Evolutionary conservation across 2,888 invertebrate species (phyloP), one percentile per base, ranked within the genome.

Genomic region (Andricus curvator): DNA sequence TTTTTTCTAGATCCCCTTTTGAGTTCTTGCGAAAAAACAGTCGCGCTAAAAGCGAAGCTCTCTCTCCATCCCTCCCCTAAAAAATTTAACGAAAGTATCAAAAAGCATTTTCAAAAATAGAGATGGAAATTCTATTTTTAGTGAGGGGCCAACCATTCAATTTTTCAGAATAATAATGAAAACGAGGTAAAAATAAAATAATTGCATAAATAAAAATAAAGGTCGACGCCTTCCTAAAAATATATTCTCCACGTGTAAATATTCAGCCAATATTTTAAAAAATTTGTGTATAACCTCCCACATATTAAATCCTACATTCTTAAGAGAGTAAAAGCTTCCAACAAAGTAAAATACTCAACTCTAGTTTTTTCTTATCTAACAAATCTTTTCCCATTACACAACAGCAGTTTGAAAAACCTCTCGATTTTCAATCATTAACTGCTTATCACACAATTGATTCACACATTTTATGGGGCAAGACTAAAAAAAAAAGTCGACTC

Each of bases 381-480:
- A 56, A 48, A 51, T 70, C 5, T 20, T 70, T 48, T 25, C 17
- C 29, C 29, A 70, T 51, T 70, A 70, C 25, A 70, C 33, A 70
- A 33, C 17, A 29, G 51, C 70, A 51, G 70, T 48, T 70, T 22
- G 9, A 17, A 51, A 70, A 70, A 70, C 29, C 44, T 70, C 29
- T n/a, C 29, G 51, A 70, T 25, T 70, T 70, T 70, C 17, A 4
- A 48, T 70, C 17, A 25, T 29, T 4, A 25, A 62, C 70, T 25
- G 51, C 48, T 70, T 17, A 68, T 25, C 51, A 48, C 48, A 25
- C 70, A 70, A 70, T 70, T 33, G 9, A 70, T 51, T 70, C 20
- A 62, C 25, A 62, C 62, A 15, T 62, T 62, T 62, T n/a, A 62
- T 25, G 62, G 25, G 62, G 62, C 25, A 62, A 62, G 6, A 62